Base-by-base conservation (phyloP, 2,888 invertebrate species). In the Sinohyriopsis cumingii region DNA sequence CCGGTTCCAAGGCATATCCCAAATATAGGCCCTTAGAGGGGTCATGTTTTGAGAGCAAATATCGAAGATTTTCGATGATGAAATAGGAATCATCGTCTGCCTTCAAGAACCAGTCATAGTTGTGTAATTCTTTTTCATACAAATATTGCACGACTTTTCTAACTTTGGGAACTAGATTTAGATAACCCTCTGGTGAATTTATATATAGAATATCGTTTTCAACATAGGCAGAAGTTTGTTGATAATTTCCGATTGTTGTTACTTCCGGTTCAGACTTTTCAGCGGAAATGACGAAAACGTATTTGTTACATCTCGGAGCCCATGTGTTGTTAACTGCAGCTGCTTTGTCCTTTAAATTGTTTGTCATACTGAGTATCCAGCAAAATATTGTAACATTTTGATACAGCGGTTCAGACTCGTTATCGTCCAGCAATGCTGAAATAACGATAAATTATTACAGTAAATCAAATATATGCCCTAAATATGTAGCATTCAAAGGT, bases 61-160 rank as follows among this genome's bases (percentile, higher is more conserved):
- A 73, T 24, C 77, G 61, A 24, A 77, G 67, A 59, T 77, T 77
- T 61, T 77, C 77, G 67, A 77, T 73, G 15, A 77, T 71, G 28
- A 77, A 62, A 54, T 75, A 77, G 2, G 77, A 75, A 57, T 77
- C 77, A 66, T 77, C 77, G 55, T 77, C 77, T 18, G 77, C 77
- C 61, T 77, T 77, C n/a, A 77, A 62, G 63, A 77, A 77, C 77
- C 77, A 77, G 53, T 71, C 77, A 72, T 69, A 77, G 54, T 75
- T 60, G 24, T 71, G 65, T 22, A 73, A 6, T 71, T 75, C 75
- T 20, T 72, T 71, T 25, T 75, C 25, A 45, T 77, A 75, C 20
- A 77, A 28, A 20, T 68, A 65, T 22, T 77, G 69, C 20, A 77
- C 24, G 55, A 77, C 64, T 63, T 77, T 75, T 5, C 75, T 57